These are phyloP conservation scores for Dicycla oo DNA, from an alignment of 2,888 invertebrate species.

Conservation along the genomic window DNA sequence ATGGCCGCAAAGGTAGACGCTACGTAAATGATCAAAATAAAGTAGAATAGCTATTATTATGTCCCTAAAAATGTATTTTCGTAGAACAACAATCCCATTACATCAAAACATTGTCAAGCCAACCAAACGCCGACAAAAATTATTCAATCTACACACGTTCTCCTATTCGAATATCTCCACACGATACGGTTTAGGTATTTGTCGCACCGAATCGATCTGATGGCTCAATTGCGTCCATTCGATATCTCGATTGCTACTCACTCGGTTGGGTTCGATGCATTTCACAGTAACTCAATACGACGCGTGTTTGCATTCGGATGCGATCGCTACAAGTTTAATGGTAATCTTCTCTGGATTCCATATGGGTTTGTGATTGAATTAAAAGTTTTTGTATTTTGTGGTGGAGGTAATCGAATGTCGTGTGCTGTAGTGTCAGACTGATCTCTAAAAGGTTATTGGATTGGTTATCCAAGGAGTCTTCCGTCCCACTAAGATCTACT, in stretches of 20 bases:
- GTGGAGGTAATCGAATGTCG: constrained; percentile 7
- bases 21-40: background rate
- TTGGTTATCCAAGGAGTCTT: background rate
- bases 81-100: background rate
- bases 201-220: constrained; percentile 68
- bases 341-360: constrained; percentile 51
- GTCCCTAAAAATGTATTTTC: background rate
- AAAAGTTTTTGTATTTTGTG: constrained; percentile 35
- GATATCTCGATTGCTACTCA: constrained; percentile 74
- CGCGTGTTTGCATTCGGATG: constrained; percentile 78
- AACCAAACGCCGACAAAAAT: constrained; percentile 19
- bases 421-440: background rate
- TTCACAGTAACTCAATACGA: constrained; percentile 76
- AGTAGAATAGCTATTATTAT: background rate
- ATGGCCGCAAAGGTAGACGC: too few relatives aligned
- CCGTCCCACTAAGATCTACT: background rate
- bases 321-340: constrained; percentile 71
- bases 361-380: constrained; percentile 41
- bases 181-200: constrained; percentile 43
- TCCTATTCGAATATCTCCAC: constrained; percentile 38
- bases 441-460: background rate
- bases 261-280: constrained; percentile 64
- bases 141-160: constrained; percentile 44
- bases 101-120: constrained; percentile 12
- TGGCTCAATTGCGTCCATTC: constrained; percentile 80